Percentiles rank a stretch among this genome's conserved stretches.
Conservation (phyloP, 2,113 vertebrate species). For the Pungitius pungitius region DNA sequence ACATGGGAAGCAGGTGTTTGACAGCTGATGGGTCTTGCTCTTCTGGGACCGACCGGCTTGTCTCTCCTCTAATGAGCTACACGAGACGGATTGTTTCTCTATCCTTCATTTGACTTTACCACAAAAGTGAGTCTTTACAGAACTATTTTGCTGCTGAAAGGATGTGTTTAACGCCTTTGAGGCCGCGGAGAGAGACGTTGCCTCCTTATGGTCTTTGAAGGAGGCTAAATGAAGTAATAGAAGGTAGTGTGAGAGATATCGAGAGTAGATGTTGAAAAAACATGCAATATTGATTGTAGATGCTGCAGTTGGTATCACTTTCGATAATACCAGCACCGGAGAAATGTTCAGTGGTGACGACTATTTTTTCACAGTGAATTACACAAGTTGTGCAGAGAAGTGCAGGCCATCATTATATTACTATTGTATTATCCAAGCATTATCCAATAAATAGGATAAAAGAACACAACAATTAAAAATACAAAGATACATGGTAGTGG, state of each 20-base stretch:
- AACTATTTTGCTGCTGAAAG: slow-evolving; percentile 50
- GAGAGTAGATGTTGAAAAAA: slow-evolving; percentile 35
- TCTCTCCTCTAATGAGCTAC: slow-evolving; percentile 73
- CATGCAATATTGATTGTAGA: slow-evolving; percentile 42
- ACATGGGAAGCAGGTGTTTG: slow-evolving; percentile 69
- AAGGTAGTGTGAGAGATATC: slow-evolving; percentile 15
- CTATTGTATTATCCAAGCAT: slow-evolving; percentile 12
- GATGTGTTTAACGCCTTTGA: slow-evolving; percentile 54
- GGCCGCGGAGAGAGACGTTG: slow-evolving; percentile 44
- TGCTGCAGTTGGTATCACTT: slow-evolving; percentile 30
- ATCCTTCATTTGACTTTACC: slow-evolving; percentile 79
- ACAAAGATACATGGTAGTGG: slow-evolving; percentile 50
- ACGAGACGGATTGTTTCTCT: slow-evolving; percentile 56
- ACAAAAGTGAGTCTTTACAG: slow-evolving; percentile 56
- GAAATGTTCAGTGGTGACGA: slow-evolving; percentile 16
- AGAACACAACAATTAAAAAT: slow-evolving; percentile 47
- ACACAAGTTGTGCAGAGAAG: background rate
- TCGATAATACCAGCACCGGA: slow-evolving; percentile 28
- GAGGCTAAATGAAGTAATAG: slow-evolving; percentile 65
- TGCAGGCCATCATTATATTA: background rate
- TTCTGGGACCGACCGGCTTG: slow-evolving; percentile 55
- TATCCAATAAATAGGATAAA: slow-evolving; percentile 37
- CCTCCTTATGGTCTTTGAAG: slow-evolving; percentile 54
- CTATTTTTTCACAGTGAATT: slow-evolving; percentile 15
- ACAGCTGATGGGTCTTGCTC: slow-evolving; percentile 68